Evolutionary conservation across 2,888 invertebrate genomes (phyloP).

Genomic region (Gibbula magus): DNA sequence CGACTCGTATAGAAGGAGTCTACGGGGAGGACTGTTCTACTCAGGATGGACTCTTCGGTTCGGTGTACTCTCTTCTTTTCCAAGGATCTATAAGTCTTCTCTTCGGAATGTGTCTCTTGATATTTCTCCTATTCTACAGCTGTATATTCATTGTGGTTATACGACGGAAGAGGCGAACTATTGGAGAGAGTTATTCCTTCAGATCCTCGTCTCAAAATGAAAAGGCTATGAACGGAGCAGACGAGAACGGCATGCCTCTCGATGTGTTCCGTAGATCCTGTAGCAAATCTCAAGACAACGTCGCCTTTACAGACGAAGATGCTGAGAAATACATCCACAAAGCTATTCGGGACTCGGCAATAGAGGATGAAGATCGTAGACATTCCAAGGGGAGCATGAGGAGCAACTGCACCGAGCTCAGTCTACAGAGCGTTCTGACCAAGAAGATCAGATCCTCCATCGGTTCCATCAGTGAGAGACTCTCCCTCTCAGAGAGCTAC

Average conservation of each 20-base stretch:
- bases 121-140: conserved; percentile 52
- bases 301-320: background rate
- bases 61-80: conserved; percentile 51
- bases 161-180: conserved; percentile 46
- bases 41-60: conserved; percentile 43
- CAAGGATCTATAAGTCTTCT: conserved; percentile 49
- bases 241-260: background rate
- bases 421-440: background rate
- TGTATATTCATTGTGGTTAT: conserved; percentile 54
- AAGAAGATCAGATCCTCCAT: background rate
- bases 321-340: background rate
- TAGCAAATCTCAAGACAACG: background rate
- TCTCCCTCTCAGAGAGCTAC: background rate
- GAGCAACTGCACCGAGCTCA: background rate
- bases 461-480: background rate
- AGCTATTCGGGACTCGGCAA: background rate
- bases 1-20: conserved; percentile 41
- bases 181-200: conserved; percentile 48
- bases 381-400: background rate
- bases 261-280: background rate
- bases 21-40: conserved; percentile 60
- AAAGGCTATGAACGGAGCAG: background rate
- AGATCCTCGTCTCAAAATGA: background rate
- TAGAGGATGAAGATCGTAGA: background rate
- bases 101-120: conserved; percentile 49